A percentile compares a stretch with the other conserved stretches of the same genome.
Evolutionary conservation across 1,140 invertebrate species (phyloP).

Genomic region (Odontomachus brunneus): DNA sequence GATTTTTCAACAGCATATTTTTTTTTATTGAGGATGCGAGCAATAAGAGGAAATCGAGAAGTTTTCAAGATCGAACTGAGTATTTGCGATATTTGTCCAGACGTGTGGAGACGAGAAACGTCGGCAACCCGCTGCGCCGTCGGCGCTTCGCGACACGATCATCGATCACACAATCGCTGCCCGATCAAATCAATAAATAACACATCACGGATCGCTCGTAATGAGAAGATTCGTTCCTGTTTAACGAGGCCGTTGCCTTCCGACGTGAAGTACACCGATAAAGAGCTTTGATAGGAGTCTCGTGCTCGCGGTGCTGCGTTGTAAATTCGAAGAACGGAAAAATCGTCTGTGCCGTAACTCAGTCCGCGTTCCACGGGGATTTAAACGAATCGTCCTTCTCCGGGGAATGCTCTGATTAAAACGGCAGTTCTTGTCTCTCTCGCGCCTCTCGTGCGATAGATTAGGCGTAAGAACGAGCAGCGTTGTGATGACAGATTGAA

Average conservation of each 20-base stretch:
- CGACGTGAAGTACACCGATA: not conserved
- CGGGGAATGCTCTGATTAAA: constrained; percentile 9
- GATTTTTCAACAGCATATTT: no score
- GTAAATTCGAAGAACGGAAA: constrained; percentile 8
- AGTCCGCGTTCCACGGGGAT: not conserved
- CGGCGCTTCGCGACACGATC: constrained; percentile 14
- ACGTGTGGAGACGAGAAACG: constrained; percentile 12
- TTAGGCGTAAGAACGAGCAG: constrained; percentile 2
- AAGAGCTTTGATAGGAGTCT: not conserved
- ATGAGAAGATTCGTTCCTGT: constrained; percentile 43
- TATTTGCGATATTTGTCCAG: no score
- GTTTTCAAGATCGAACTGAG: no score
- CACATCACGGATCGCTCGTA: constrained; percentile 1
- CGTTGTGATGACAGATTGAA: constrained; percentile 41
- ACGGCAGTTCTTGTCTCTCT: not conserved
- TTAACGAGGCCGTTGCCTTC: constrained; percentile 4
- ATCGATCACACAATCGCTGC: constrained; percentile 46
- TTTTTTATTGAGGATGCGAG: no score
- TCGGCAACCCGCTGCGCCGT: not conserved
- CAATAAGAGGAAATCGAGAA: no score
- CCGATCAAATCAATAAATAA: constrained; percentile 48
- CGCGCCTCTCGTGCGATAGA: not conserved
- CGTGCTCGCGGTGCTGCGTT: not conserved
- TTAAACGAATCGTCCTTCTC: not conserved
- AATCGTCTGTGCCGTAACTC: not conserved